Evolutionary conservation across 2,888 invertebrate species (phyloP).

Genomic region (Drosophila barbarae): DNA sequence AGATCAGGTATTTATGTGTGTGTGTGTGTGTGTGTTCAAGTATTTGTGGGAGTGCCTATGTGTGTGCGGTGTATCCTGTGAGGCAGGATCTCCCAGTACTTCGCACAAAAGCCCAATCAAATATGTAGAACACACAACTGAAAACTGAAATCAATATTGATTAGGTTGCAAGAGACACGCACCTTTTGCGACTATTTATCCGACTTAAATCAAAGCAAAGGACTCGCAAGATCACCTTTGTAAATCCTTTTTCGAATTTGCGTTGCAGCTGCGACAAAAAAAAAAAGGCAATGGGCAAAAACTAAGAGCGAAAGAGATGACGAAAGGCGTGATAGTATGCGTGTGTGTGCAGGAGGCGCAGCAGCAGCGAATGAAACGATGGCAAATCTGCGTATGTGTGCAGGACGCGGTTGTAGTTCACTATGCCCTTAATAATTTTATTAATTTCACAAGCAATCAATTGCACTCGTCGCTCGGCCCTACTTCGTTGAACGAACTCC

Average conservation of each 20-base stretch:
- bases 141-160: constrained; percentile 32
- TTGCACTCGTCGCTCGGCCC: not conserved
- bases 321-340: constrained; percentile 31
- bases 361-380: constrained; percentile 12
- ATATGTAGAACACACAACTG: constrained; percentile 3
- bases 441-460: not conserved
- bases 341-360: constrained; percentile 32
- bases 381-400: constrained; percentile 33
- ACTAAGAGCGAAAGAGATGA: constrained; percentile 42
- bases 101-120: constrained; percentile 9
- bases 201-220: not conserved
- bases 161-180: constrained; percentile 20
- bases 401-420: constrained; percentile 28
- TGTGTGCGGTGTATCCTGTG: constrained; percentile 18
- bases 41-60: constrained; percentile 5
- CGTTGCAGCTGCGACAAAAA: constrained; percentile 66
- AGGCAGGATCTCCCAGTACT: constrained; percentile 16
- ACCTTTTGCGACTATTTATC: constrained; percentile 52
- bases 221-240: constrained; percentile 12
- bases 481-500: not conserved
- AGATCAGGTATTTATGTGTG: constrained; percentile 22
- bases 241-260: constrained; percentile 63
- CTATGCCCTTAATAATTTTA: not conserved
- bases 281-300: constrained; percentile 21
- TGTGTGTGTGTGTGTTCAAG: constrained; percentile 5